Evolutionary conservation across 1,140 invertebrate species (phyloP), one percentile per base, ranked within the genome.

Genomic region (Drosophila erecta): DNA sequence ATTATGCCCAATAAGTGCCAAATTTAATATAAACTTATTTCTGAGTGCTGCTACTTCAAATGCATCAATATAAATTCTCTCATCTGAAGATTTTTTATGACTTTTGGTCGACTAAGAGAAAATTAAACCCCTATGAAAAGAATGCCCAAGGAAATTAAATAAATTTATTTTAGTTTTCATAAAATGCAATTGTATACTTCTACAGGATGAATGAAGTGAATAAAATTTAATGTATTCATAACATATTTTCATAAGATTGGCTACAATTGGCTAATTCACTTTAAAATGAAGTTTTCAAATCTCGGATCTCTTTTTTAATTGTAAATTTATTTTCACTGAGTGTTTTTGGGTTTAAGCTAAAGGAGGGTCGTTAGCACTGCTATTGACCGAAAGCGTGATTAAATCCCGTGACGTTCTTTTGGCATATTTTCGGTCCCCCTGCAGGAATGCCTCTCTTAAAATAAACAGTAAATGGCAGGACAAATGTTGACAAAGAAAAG

Each of bases 401-500:
- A 75, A 75, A 75, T 43, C 10, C 53, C 20, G n/a, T 12, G 35
- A 20, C 33, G 33, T 40, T 51, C 15, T 24, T 37, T 40, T 54
- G 27, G 35, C 43, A 47, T 17, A 43, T 56, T 24, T 30, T 12
- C 14, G 54, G 44, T 15, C 30, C 33, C 37, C 60, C 20, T 30
- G 41, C 53, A 14, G 44, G 33, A 73, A 41, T 54, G 20, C 56
- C 33, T 33, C 35, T 37, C 17, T 46, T 72, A 70, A 79, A 79
- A 61, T 65, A 58, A 83, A 76, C 75, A 83, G 69, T 56, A 81
- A 86, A 87, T 79, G 78, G 57, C 71, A 78, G 74, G 65, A 71
- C 54, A 87, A 87, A 57, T 78, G 70, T 79, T 79, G 70, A 76
- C 75, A 79, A 87, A 87, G 83, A 38, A 54, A 58, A 44, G 51